Conservation (phyloP, 2,888 invertebrate species). For the Saturnia japonica region DNA sequence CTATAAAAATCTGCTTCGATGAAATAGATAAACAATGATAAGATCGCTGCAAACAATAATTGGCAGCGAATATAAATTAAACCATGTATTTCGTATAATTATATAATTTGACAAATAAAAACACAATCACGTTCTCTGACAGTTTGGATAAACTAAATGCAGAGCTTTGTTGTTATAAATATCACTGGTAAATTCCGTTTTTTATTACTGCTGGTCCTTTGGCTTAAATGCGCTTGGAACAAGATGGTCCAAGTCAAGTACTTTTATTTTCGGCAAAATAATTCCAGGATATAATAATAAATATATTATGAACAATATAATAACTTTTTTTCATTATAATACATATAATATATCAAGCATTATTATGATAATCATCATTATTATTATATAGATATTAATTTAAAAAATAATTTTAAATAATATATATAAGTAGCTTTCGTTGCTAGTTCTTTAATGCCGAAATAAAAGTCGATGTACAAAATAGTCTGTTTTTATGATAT, state of each 20-base stretch:
- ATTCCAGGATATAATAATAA: too few relatives aligned
- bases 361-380: too few relatives aligned
- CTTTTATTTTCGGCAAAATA: background rate
- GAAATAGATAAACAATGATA: background rate
- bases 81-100: background rate
- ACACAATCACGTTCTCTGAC: background rate
- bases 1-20: too few relatives aligned
- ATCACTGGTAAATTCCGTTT: slow-evolving; percentile 1
- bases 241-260: background rate
- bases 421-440: too few relatives aligned
- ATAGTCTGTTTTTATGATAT: too few relatives aligned
- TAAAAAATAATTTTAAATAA: too few relatives aligned
- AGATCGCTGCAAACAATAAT: background rate
- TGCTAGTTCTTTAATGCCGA: too few relatives aligned
- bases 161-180: slow-evolving; percentile 5
- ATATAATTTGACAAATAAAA: slow-evolving; percentile 1
- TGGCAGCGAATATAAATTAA: background rate
- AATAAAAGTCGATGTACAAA: too few relatives aligned
- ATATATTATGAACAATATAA: too few relatives aligned
- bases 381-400: too few relatives aligned
- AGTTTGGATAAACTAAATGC: background rate
- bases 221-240: background rate
- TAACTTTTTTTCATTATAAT: too few relatives aligned
- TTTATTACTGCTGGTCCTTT: background rate
- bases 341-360: too few relatives aligned